phyloP scores from a whole-genome alignment of 2,797 vertebrate genomes.

The Schizopygopsis malacanthus region DNA sequence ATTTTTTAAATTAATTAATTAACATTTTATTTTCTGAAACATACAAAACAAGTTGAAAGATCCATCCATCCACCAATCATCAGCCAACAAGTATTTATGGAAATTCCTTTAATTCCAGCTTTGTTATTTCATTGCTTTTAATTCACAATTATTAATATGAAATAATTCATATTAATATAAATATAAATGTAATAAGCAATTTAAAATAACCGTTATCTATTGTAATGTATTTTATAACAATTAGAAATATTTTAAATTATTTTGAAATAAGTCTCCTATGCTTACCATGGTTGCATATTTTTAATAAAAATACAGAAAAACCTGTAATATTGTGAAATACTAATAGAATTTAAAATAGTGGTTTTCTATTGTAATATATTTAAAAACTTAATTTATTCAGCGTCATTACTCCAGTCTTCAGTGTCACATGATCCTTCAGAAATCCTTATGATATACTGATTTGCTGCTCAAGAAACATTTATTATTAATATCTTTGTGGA shows the following conservation, averaged over 20 bases:
- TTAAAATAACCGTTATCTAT: too few species aligned
- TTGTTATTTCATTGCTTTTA: not conserved
- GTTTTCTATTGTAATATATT: not conserved
- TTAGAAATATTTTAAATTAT: not conserved
- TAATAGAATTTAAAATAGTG: not conserved
- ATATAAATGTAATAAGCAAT: too few species aligned
- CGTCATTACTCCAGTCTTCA: not conserved
- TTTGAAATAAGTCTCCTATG: not conserved
- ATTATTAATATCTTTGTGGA: not conserved
- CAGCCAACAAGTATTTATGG: not conserved
- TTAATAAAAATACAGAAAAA: not conserved
- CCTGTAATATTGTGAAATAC: not conserved
- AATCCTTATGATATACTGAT: not conserved
- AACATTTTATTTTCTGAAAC: not conserved
- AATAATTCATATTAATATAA: too few species aligned
- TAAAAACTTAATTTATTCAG: not conserved
- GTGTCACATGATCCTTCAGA: not conserved
- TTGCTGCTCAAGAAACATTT: not conserved
- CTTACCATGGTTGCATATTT: not conserved
- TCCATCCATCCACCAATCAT: too few species aligned
- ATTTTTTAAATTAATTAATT: not conserved
- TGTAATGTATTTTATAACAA: too few species aligned
- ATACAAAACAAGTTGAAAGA: not conserved
- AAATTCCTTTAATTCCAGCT: not conserved
- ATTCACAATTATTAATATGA: not conserved